These are phyloP conservation scores for Adrianichthys oophorus DNA, from an alignment of 2,797 vertebrate species.

Conservation along the genomic window DNA sequence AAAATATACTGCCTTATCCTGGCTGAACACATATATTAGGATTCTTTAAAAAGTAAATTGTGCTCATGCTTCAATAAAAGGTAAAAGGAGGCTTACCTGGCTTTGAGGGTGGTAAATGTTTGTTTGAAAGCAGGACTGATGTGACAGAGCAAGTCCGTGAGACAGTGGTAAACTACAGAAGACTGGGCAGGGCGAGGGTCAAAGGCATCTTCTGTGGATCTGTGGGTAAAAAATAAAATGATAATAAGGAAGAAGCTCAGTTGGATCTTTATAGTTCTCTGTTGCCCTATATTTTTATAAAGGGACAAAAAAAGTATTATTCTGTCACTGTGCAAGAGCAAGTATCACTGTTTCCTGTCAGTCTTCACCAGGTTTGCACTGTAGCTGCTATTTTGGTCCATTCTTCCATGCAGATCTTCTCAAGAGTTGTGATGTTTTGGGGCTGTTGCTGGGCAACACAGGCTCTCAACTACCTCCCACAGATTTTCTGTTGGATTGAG, in stretches of 20 bases:
- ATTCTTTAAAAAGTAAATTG: not conserved
- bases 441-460: too few species aligned
- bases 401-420: too few species aligned
- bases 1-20: not conserved
- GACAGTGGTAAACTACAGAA: conserved; percentile 75
- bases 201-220: conserved; percentile 78
- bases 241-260: not conserved
- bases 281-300: too few species aligned
- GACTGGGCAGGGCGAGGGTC: conserved; percentile 78
- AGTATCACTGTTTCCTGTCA: too few species aligned
- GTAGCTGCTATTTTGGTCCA: too few species aligned
- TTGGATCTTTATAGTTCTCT: too few species aligned
- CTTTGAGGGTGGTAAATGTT: conserved; percentile 65
- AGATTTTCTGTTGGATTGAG: too few species aligned
- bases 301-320: too few species aligned
- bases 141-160: conserved; percentile 80
- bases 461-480: too few species aligned
- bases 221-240: conserved; percentile 25
- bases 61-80: not conserved
- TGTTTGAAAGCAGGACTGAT: conserved; percentile 80
- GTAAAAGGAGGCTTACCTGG: conserved; percentile 59
- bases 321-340: too few species aligned
- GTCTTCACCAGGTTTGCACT: too few species aligned
- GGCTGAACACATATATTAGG: not conserved
- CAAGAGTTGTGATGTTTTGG: too few species aligned